Evolutionary conservation across 2,113 vertebrate species (phyloP).

Genomic region (Dermatemys mawii): DNA sequence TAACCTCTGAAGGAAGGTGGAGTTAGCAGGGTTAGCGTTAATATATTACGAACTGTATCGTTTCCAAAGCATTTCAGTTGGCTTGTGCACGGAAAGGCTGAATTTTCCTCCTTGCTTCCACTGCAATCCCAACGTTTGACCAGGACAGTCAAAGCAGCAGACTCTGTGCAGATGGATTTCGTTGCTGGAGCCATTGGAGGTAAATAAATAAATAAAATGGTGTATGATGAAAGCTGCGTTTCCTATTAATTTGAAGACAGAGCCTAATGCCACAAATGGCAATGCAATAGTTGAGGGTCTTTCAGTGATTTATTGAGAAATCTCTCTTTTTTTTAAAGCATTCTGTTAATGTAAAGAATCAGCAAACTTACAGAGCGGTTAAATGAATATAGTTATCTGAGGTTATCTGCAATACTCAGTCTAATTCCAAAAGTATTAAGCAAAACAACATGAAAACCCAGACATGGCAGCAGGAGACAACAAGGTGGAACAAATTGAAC

Average conservation of each 20-base stretch:
- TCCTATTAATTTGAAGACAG: neutral
- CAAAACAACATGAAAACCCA: neutral
- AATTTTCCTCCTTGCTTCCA: neutral
- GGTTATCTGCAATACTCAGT: neutral
- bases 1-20: neutral
- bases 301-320: neutral
- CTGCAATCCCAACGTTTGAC: neutral
- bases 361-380: neutral
- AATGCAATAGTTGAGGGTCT: neutral
- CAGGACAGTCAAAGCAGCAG: constrained; percentile 22
- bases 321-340: neutral
- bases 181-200: constrained; percentile 95
- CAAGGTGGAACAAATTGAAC: neutral
- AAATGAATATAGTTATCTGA: neutral
- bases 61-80: neutral
- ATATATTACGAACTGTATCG: neutral
- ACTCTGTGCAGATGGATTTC: constrained; percentile 84
- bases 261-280: neutral
- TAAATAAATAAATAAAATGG: constrained; percentile 64
- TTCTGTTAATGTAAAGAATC: neutral
- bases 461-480: neutral
- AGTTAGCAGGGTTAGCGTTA: neutral
- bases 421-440: neutral
- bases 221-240: neutral
- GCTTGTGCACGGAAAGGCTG: neutral